Evolutionary conservation across 2,888 invertebrate species (phyloP), one percentile per base, ranked within the genome.

Genomic region (Macrosoma leucophasiata): DNA sequence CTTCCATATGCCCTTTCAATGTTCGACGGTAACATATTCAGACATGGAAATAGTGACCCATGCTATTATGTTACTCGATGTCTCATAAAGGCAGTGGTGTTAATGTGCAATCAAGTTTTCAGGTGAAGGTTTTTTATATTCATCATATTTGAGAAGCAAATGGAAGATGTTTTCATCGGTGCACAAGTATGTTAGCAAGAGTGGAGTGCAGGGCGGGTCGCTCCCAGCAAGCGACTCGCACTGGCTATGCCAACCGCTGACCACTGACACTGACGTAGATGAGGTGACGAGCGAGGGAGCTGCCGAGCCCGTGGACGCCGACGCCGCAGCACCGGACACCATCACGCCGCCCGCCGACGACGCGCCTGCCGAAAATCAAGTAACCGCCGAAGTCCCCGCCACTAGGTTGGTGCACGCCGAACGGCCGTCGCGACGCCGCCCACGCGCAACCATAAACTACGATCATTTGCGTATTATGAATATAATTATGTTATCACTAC

Each of bases 91-190:
- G 67, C 62, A 62, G 62, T 64, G 72, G 74, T 81, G 77, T 72
- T 84, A 84, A 84, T 82, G 65, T 76, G 65, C 64, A 76, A 81
- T 84, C 84, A 68, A 84, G 84, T 82, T 84, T 84, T 82, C 84
- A 84, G 84, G 84, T 84, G 35, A 58, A 55, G 57, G 44, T 61
- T 50, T 59, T 51, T 55, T 48, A 51, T 62, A 53, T 52, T 41
- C 57, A 63, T 68, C 62, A 56, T 60, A 52, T 59, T 41, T 23
- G 62, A 62, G 43, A 48, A 40, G 37, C 41, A 44, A 38, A 46
- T 33, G 41, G 46, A 36, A 37, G 36, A 25, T 38, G 39, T 22
- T 34, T 31, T 43, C n/a, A n/a, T n/a, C 48, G 21, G n/a, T 21
- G 5, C 8, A 23, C 22, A 7, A 49, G 54, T 52, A 48, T n/a